Percentiles rank a stretch among this genome's conserved stretches.
These are phyloP conservation scores for Amphiprion percula DNA, from an alignment of 2,113 vertebrate species.

Conservation along the genomic window DNA sequence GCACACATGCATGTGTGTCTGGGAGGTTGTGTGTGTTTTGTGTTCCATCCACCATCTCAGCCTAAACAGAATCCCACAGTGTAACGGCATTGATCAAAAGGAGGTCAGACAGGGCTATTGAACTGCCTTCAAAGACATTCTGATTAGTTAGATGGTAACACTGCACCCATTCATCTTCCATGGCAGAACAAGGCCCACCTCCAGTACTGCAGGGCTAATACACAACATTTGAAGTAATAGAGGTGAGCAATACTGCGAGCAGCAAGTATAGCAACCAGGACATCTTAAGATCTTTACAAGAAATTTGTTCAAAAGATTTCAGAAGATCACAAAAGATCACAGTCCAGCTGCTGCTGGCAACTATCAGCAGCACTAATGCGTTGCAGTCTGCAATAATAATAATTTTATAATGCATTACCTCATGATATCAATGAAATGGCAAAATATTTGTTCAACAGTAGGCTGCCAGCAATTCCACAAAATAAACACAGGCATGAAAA, in stretches of 20 bases:
- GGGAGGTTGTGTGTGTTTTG: slow-evolving; percentile 1
- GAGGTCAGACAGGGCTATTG: slow-evolving; percentile 78
- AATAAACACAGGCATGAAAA: slow-evolving; percentile 10
- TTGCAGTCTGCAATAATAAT: slow-evolving; percentile 18
- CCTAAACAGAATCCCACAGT: slow-evolving; percentile 68
- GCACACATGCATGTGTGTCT: neutral
- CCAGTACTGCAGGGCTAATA: slow-evolving; percentile 40
- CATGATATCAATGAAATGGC: neutral
- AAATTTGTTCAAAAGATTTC: neutral
- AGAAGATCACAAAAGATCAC: neutral
- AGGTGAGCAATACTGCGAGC: slow-evolving; percentile 26
- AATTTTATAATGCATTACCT: slow-evolving; percentile 38
- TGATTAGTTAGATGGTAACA: slow-evolving; percentile 77
- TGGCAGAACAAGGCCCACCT: slow-evolving; percentile 65
- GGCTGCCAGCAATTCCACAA: slow-evolving; percentile 13
- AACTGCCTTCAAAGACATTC: slow-evolving; percentile 77
- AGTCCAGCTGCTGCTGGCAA: neutral
- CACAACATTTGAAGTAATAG: slow-evolving; percentile 47
- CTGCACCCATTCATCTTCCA: slow-evolving; percentile 73
- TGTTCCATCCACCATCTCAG: slow-evolving; percentile 28
- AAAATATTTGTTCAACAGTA: slow-evolving; percentile 34
- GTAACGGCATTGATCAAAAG: slow-evolving; percentile 78
- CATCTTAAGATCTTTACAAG: slow-evolving; percentile 14
- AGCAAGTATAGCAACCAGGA: slow-evolving; percentile 1
- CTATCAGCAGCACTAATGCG: slow-evolving; percentile 22